A percentile compares a stretch with the other conserved stretches of the same genome.
phyloP scores from a whole-genome alignment of 2,797 vertebrate genomes.

The Nyctibius grandis region DNA sequence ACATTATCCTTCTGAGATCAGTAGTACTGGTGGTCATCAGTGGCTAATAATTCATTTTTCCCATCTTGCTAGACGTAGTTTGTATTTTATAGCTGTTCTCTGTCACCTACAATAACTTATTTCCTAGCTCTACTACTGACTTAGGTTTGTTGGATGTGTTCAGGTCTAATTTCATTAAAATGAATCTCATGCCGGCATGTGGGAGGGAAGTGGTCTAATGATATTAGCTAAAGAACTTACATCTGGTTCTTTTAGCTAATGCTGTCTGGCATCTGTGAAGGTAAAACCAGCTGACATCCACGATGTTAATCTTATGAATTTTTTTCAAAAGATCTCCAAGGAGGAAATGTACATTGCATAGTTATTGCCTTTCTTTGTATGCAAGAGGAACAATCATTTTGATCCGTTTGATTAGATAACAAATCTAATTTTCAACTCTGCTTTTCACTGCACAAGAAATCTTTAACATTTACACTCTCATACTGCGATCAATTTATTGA shows the following conservation, averaged over 20 bases:
- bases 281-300: background rate
- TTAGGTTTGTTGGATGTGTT: background rate
- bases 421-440: background rate
- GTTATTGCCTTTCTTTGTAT: background rate
- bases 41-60: background rate
- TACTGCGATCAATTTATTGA: background rate
- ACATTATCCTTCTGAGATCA: background rate
- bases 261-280: constrained; percentile 16
- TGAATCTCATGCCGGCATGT: background rate
- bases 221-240: constrained; percentile 38
- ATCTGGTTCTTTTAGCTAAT: constrained; percentile 29
- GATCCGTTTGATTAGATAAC: background rate
- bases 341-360: background rate
- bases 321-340: background rate
- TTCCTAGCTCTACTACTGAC: background rate
- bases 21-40: background rate
- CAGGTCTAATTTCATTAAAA: constrained; percentile 57
- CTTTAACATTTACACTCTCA: background rate
- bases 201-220: background rate
- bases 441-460: background rate
- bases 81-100: constrained; percentile 42
- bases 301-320: background rate
- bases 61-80: background rate
- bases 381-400: background rate
- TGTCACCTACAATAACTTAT: constrained; percentile 52